Evolutionary conservation across 2,888 invertebrate genomes (phyloP).

Genomic region (Malachius bipustulatus): DNA sequence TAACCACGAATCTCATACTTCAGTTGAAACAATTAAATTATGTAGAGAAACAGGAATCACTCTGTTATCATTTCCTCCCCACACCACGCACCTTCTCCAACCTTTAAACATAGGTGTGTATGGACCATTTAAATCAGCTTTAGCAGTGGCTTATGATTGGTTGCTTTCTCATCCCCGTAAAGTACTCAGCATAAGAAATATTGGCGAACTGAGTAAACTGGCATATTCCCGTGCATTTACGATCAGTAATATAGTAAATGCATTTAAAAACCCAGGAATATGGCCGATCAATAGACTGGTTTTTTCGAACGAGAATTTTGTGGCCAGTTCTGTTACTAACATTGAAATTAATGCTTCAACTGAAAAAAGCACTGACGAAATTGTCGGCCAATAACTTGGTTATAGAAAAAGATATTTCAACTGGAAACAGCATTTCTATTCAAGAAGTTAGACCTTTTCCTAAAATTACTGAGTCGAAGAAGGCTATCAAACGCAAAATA

Average conservation of each 20-base stretch:
- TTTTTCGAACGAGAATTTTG: constrained; percentile 5
- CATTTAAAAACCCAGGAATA: constrained; percentile 7
- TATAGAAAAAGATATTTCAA: too few relatives aligned
- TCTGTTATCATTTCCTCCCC: constrained; percentile 15
- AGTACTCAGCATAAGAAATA: constrained; percentile 10
- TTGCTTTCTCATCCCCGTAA: constrained; percentile 11
- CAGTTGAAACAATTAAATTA: constrained; percentile 24
- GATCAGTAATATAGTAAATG: constrained; percentile 6
- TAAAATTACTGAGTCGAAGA: too few relatives aligned
- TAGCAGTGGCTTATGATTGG: constrained; percentile 11
- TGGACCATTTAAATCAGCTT: constrained; percentile 11
- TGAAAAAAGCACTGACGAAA: too few relatives aligned
- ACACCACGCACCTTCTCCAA: too few relatives aligned
- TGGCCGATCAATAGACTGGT: constrained; percentile 9
- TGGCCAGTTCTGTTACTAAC: not conserved
- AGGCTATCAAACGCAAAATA: too few relatives aligned
- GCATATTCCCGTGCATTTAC: constrained; percentile 10
- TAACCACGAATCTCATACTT: constrained; percentile 28
- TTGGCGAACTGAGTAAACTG: constrained; percentile 7
- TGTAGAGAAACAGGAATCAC: constrained; percentile 28
- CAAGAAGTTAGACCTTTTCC: too few relatives aligned
- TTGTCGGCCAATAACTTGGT: too few relatives aligned
- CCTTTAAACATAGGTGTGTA: constrained; percentile 11
- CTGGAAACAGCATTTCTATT: too few relatives aligned
- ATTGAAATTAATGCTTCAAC: too few relatives aligned